Evolutionary conservation across 1,140 invertebrate genomes (phyloP), one percentile per base, ranked within the genome.

Genomic region (Chymomyza costata): DNA sequence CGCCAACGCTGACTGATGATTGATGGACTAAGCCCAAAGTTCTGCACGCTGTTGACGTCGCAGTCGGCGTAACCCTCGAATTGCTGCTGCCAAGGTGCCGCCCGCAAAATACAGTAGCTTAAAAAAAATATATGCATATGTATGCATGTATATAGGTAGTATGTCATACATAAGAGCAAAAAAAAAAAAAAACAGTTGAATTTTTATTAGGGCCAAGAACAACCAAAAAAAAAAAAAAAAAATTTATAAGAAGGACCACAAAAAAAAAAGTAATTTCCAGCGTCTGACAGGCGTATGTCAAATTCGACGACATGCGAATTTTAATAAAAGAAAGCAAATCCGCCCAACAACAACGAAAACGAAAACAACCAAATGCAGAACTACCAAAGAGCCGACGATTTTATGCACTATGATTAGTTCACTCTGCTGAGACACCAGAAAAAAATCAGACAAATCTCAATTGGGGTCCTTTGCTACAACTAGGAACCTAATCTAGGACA

Each of bases 241-340:
- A 19, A 44, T 14, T 40, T 19, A 19, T 2, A 13, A 11, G 21
- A 38, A 39, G 17, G 18, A 40, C 35, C 3, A 28, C 38, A 34
- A 39, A 48, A 63, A 65, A 39, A 65, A 65, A 65, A 54, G 62
- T 78, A 80, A 78, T 78, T 78, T 80, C 67, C 63, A 71, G 58
- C 34, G 6, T 37, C 59, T 78, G 71, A 78, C 71, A 78, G 71
- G 67, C 67, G 59, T 57, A 61, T 65, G 71, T 78, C 71, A 78
- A 64, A 67, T 73, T 80, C 63, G 73, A 80, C 73, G 71, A 78
- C 71, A 78, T 73, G 73, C 63, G 68, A 78, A 67, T 67, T 71
- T 78, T 71, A 69, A 54, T 71, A 78, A 55, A 49, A n/a, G n/a
- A n/a, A n/a, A n/a, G n/a, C n/a, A n/a, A n/a, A n/a, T n/a, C n/a